Base-by-base conservation (phyloP, 1,140 invertebrate species). In the Cotesia glomerata region DNA sequence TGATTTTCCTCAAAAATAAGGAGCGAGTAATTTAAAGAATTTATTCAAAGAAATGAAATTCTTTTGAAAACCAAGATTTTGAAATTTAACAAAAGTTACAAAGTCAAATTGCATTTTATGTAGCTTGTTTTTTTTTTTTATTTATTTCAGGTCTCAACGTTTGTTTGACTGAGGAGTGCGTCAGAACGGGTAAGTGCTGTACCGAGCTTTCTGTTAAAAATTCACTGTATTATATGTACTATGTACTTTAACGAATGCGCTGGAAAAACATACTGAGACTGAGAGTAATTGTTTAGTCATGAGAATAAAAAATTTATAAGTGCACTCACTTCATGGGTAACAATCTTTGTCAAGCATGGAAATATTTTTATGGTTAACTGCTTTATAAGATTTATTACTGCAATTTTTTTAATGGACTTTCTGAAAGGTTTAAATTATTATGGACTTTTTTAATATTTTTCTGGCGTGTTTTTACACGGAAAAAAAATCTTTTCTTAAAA, bases 91-190 rank as follows among this genome's bases (percentile, higher is more conserved):
- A 13, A 35, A 35, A 13, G 8, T 13, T 64, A 39, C 14, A 64
- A 64, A 64, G n/a, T 64, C 18, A 45, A 45, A 45, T 45, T 45
- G 39, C 7, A 45, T 45, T 45, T 45, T 45, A 39, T 39, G 36
- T 39, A 39, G n/a, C 36, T 39, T 39, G 36, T 45, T 45, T 45
- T 45, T 45, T 45, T 45, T 9, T 45, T 45, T 39, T 26, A 2
- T 26, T 77, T 78, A 18, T 89, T 88, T 59, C 85, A 90, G 89
- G 83, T 75, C 74, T 75, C 9, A 86, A 88, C 71, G 86, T 92
- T 67, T 93, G 92, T 82, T 83, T 93, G 71, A 91, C 91, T 45
- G 90, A 92, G 82, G 92, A 92, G 87, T 93, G 92, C 82, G 91
- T 93, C 36, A 87, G 89, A 82, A 93, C 92, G 84, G 90, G 91